Conservation (phyloP, 2,113 vertebrate species). For the Scomber japonicus region DNA sequence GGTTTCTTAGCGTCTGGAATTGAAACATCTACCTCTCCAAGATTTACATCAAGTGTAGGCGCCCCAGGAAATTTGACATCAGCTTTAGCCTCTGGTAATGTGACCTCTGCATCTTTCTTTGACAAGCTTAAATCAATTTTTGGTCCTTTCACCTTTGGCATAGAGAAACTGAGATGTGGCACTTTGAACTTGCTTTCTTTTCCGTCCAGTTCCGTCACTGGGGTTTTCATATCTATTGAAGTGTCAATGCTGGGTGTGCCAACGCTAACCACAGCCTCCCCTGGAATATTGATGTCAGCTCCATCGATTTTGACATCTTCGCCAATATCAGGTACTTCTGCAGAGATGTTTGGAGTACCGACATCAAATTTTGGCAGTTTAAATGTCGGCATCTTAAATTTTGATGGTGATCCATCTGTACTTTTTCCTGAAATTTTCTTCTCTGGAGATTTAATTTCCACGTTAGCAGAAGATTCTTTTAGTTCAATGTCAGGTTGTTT, state of each 20-base stretch:
- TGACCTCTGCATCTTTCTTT: conserved; percentile 19
- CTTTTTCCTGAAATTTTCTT: neutral
- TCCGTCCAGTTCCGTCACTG: neutral
- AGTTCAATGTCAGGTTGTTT: conserved; percentile 1
- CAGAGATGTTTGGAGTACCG: too few species aligned
- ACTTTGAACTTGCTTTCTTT: conserved; percentile 44
- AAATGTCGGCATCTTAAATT: conserved; percentile 18
- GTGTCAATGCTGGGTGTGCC: neutral
- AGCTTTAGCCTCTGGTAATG: conserved; percentile 22
- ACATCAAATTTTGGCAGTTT: conserved; percentile 68
- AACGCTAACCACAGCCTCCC: neutral
- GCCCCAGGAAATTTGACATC: conserved; percentile 14
- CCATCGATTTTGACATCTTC: neutral
- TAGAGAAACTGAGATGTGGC: conserved; percentile 58
- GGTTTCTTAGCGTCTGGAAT: conserved; percentile 38
- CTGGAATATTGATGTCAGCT: conserved; percentile 26
- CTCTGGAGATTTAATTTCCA: conserved; percentile 16
- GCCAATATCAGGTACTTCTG: neutral
- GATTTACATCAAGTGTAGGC: conserved; percentile 19
- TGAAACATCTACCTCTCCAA: conserved; percentile 36
- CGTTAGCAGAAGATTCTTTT: neutral
- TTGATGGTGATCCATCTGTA: conserved; percentile 45
- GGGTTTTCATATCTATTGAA: neutral
- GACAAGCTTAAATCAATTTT: conserved; percentile 35
- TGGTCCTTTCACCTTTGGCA: conserved; percentile 4